phyloP scores from a whole-genome alignment of 2,797 vertebrate genomes.

The Brachymystax lenok region DNA sequence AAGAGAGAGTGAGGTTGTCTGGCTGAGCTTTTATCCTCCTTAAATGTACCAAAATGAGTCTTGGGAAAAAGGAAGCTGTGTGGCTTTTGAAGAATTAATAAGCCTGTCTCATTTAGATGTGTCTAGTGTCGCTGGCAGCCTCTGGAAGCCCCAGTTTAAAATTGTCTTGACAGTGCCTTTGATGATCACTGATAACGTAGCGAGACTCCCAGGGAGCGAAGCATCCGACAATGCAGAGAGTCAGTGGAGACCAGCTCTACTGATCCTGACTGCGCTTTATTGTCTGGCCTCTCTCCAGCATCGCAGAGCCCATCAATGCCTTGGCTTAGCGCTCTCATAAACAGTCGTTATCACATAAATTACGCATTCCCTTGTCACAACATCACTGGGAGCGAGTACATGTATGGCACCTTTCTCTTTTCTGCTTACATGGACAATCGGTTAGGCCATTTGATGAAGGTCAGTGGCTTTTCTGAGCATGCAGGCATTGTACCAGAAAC shows the following conservation, averaged over 20 bases:
- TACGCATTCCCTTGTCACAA: conserved; percentile 58
- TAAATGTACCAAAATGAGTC: conserved; percentile 79
- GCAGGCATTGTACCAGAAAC: conserved; percentile 3
- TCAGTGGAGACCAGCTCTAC: conserved; percentile 67
- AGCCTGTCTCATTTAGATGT: conserved; percentile 68
- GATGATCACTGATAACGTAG: conserved; percentile 75
- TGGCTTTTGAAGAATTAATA: conserved; percentile 80
- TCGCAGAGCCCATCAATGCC: conserved; percentile 47
- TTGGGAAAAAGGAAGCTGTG: conserved; percentile 57
- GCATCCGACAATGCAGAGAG: conserved; percentile 68
- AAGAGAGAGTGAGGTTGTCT: conserved; percentile 41
- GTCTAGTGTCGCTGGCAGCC: conserved; percentile 60
- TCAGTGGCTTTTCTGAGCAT: conserved; percentile 30
- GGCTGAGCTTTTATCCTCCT: conserved; percentile 70
- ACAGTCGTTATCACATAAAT: conserved; percentile 21
- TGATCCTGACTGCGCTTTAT: conserved; percentile 74
- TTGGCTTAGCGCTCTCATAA: conserved; percentile 5
- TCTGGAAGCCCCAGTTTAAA: conserved; percentile 68
- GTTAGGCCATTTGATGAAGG: conserved; percentile 35
- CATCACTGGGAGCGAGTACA: conserved; percentile 35
- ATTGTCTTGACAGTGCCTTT: conserved; percentile 79
- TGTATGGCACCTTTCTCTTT: conserved; percentile 25
- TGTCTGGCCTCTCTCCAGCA: conserved; percentile 63
- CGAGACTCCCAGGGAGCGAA: conserved; percentile 66
- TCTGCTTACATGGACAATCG: conserved; percentile 29